Conservation (phyloP, 2,888 invertebrate genomes). For the Branchipolynoe longqiensis region DNA sequence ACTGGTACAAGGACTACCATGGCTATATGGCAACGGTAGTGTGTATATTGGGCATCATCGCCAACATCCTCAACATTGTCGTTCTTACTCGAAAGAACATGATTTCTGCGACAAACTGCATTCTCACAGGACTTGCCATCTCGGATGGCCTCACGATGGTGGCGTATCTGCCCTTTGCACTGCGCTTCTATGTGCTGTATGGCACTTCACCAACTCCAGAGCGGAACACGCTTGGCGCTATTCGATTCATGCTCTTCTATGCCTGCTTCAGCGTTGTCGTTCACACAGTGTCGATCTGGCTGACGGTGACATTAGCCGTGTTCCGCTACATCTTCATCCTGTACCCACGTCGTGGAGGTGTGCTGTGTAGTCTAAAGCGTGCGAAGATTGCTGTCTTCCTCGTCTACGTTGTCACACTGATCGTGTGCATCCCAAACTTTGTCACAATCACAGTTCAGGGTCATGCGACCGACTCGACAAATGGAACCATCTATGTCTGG, state of each 20-base stretch:
- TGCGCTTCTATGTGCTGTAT: constrained; percentile 84
- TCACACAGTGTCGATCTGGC: constrained; percentile 95
- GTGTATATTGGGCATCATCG: constrained; percentile 93
- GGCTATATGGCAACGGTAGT: constrained; percentile 92
- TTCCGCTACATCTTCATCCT: constrained; percentile 88
- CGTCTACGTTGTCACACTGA: constrained; percentile 74
- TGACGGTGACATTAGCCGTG: constrained; percentile 95
- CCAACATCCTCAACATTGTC: constrained; percentile 94
- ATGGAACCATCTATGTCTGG: constrained; percentile 68
- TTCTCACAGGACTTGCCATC: constrained; percentile 91
- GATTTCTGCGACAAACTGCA: constrained; percentile 90
- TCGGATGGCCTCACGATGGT: constrained; percentile 94
- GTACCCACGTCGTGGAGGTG: constrained; percentile 88
- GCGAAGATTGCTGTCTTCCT: constrained; percentile 92
- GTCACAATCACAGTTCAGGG: constrained; percentile 80
- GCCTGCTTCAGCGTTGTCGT: constrained; percentile 93
- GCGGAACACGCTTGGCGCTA: constrained; percentile 79
- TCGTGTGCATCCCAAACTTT: constrained; percentile 80
- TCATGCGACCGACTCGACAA: neutral
- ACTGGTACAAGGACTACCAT: constrained; percentile 84
- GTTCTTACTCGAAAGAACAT: constrained; percentile 91
- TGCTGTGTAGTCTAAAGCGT: constrained; percentile 91
- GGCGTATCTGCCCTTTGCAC: constrained; percentile 94
- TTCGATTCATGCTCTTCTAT: constrained; percentile 86
- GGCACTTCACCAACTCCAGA: constrained; percentile 70